Evolutionary conservation across 2,113 vertebrate species (phyloP).

Genomic region (Chaetops frenatus): DNA sequence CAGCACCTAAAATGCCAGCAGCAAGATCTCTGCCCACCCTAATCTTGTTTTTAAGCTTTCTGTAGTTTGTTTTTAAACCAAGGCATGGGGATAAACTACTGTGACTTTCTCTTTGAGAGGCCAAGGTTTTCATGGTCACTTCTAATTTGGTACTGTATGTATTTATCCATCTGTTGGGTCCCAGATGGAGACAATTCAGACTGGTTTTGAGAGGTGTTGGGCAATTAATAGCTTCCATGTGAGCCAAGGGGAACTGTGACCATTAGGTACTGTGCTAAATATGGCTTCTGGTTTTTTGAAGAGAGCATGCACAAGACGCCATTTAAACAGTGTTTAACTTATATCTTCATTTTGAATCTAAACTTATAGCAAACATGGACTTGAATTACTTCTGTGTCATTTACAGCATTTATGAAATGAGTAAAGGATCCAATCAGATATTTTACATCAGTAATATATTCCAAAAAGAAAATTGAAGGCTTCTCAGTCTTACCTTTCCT

Average conservation of each 20-base stretch:
- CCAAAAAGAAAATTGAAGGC: background rate
- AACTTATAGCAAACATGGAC: background rate
- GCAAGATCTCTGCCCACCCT: background rate
- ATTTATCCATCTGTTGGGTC: background rate
- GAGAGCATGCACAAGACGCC: rapidly evolving
- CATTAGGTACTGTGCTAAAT: background rate
- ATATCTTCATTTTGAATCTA: background rate
- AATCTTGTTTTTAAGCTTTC: background rate
- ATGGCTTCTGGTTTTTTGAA: background rate
- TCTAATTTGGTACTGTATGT: background rate
- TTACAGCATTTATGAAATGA: background rate
- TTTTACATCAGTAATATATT: background rate
- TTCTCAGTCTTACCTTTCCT: background rate
- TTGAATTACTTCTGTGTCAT: background rate
- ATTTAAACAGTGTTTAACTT: background rate
- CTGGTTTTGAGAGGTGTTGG: background rate
- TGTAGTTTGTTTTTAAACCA: background rate
- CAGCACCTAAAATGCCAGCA: background rate
- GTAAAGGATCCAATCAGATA: background rate
- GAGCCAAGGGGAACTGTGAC: background rate
- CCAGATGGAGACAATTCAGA: background rate
- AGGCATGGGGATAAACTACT: background rate
- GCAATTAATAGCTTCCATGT: background rate
- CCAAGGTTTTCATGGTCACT: background rate
- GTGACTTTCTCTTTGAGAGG: background rate